Evolutionary conservation across 2,888 invertebrate genomes (phyloP), one percentile per base, ranked within the genome.

Genomic region (Branchellion lobata): DNA sequence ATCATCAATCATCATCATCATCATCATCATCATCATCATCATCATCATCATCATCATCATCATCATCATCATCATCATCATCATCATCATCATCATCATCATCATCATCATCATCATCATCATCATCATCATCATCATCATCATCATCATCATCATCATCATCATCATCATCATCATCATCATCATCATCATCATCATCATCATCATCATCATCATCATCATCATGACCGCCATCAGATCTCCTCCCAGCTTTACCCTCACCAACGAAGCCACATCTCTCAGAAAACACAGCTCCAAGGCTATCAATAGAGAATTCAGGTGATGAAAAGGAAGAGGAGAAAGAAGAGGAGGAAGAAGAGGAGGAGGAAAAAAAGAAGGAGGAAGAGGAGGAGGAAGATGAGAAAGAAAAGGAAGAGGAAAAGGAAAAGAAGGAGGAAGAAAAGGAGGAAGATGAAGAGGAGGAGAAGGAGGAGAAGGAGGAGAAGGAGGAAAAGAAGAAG

Each of bases 361-460:
- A 80, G 80, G 78, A 80, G 81, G 79, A 77, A 81, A 81, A 79
- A 81, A 79, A 80, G 79, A 80, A 78, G 80, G 74, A 80, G 81
- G 81, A 80, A 81, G 81, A 80, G 74, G 77, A 80, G 79, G 78
- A 81, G 79, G 78, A 79, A 80, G 80, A 77, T 80, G 80, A 81
- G 80, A 80, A 81, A 80, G 73, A 81, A 78, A 80, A 80, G 71
- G 80, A 80, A 78, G 78, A 80, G 81, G 79, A 79, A 81, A 80
- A 80, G 72, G 81, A 81, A 82, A 74, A 80, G 81, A 80, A 81
- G 81, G 78, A 80, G 80, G 53, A 0, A 33, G 3, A 76, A 81
- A 79, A 80, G 47, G 18, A n/a, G n/a, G n/a, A n/a, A n/a, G n/a
- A n/a, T n/a, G n/a, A n/a, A n/a, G n/a, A n/a, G n/a, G n/a, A n/a